A percentile compares a stretch with the other conserved stretches of the same genome.
Conservation (phyloP, 2,113 vertebrate genomes). For the Trochalopteron elliotii region DNA sequence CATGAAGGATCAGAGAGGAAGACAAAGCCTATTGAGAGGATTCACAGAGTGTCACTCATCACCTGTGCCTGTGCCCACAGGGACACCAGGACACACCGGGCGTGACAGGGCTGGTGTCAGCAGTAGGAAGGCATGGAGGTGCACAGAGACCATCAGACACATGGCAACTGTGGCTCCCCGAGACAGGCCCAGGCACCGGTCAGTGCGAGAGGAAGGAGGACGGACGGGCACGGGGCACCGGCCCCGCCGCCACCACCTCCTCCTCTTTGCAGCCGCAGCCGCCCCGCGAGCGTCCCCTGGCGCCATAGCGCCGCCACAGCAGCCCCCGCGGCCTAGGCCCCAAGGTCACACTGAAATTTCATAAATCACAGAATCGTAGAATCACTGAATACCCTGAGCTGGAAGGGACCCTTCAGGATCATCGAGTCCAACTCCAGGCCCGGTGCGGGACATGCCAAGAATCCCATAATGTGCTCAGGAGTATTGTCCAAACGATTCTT, state of each 20-base stretch:
- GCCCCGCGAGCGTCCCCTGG: neutral
- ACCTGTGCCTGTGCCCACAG: too few relatives aligned
- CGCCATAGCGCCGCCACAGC: neutral
- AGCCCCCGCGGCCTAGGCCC: neutral
- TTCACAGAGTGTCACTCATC: too few relatives aligned
- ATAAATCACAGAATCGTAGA: fast-evolving
- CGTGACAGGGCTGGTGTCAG: too few relatives aligned
- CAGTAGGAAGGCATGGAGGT: fast-evolving
- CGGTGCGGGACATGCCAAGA: neutral
- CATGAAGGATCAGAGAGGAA: too few relatives aligned
- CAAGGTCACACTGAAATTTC: fast-evolving
- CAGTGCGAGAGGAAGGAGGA: neutral
- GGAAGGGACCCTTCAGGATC: neutral
- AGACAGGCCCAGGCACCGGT: neutral
- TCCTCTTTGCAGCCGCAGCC: neutral
- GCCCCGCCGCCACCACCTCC: fast-evolving
- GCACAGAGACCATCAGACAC: too few relatives aligned
- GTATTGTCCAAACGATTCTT: too few relatives aligned
- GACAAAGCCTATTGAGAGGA: too few relatives aligned
- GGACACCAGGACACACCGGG: too few relatives aligned
- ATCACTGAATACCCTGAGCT: fast-evolving
- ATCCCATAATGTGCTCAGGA: neutral
- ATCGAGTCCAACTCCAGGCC: neutral
- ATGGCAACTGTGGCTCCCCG: too few relatives aligned
- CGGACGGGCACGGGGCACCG: fast-evolving